These are phyloP conservation scores for Enteromius viviparus DNA, from an alignment of 2,797 vertebrate species.

Conservation along the genomic window DNA sequence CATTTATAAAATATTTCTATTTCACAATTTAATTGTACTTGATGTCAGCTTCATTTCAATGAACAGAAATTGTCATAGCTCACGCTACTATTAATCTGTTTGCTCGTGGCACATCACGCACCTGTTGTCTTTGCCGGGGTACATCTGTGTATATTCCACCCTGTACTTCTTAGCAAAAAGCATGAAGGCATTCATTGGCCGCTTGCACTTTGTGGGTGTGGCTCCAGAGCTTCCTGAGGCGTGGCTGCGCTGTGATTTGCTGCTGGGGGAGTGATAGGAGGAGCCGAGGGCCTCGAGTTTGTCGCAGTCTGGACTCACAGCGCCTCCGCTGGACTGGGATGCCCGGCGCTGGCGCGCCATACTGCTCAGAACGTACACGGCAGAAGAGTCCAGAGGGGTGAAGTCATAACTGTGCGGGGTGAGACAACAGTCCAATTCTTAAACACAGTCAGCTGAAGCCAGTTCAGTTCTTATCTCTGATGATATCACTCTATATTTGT, in stretches of 20 bases:
- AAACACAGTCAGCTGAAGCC: neutral
- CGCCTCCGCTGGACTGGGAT: constrained; percentile 89
- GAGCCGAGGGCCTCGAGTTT: constrained; percentile 82
- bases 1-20: neutral
- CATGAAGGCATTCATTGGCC: constrained; percentile 99
- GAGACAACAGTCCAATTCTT: neutral
- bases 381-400: constrained; percentile 96
- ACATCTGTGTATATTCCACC: constrained; percentile 99
- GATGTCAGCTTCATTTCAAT: neutral
- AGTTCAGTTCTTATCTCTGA: neutral
- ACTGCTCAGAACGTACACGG: constrained; percentile 96
- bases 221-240: constrained; percentile 91
- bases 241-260: constrained; percentile 87
- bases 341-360: constrained; percentile 98
- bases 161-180: constrained; percentile 99
- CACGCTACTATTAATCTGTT: neutral
- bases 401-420: constrained; percentile 91
- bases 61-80: neutral
- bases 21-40: neutral
- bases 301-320: constrained; percentile 87
- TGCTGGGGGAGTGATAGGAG: constrained; percentile 79
- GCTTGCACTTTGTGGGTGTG: constrained; percentile 97
- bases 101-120: constrained; percentile 63
- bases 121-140: constrained; percentile 99
- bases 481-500: neutral